phyloP scores from a whole-genome alignment of 2,113 vertebrate genomes.

The Nasalis larvatus region DNA sequence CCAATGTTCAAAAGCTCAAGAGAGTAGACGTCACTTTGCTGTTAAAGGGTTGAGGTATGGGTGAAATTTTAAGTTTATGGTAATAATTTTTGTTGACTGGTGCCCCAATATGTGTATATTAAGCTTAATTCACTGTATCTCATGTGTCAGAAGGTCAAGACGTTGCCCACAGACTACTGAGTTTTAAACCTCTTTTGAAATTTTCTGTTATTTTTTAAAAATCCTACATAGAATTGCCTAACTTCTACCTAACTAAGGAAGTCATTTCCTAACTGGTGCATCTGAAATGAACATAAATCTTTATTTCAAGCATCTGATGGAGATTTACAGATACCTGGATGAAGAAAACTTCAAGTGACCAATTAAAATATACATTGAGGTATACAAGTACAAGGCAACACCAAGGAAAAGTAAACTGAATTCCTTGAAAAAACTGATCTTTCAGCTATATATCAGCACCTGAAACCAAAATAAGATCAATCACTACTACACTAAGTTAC shows the following conservation, averaged over 20 bases:
- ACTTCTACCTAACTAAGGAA: constrained; percentile 5
- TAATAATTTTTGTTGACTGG: background rate
- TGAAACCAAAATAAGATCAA: constrained; percentile 47
- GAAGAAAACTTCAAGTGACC: constrained; percentile 32
- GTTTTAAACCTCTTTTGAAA: background rate
- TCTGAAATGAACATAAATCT: constrained; percentile 34
- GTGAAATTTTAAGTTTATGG: background rate
- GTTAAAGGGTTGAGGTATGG: background rate
- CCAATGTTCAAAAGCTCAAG: background rate
- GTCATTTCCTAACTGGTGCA: constrained; percentile 39
- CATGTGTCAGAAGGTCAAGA: background rate
- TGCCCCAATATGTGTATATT: background rate
- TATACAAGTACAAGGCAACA: background rate
- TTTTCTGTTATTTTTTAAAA: constrained; percentile 42
- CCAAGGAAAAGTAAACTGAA: background rate
- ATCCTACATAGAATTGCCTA: constrained; percentile 2
- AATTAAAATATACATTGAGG: constrained; percentile 43
- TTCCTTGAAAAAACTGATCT: constrained; percentile 10
- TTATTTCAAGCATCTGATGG: constrained; percentile 43
- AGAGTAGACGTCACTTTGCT: background rate
- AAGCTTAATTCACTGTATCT: background rate
- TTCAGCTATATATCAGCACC: background rate
- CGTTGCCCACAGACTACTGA: background rate
- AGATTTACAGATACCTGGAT: constrained; percentile 57
- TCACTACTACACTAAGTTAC: background rate